Percentiles rank a stretch among this genome's conserved stretches.
Conservation (phyloP, 2,113 vertebrate species). For the Dasyornis broadbenti region DNA sequence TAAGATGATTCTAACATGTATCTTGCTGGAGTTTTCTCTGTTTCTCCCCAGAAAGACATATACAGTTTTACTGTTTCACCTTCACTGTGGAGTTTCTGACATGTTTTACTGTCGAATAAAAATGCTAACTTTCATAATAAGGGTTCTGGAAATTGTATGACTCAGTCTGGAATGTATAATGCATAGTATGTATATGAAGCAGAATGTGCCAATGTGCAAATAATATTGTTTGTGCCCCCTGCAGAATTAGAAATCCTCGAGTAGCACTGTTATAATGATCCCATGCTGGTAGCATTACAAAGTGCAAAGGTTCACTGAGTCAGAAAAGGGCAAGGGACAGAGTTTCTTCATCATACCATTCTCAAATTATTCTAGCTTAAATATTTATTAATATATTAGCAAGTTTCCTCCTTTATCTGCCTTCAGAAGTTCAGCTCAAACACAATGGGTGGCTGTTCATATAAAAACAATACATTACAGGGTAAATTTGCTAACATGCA, state of each 20-base stretch:
- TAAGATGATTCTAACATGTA: neutral
- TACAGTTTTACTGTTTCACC: neutral
- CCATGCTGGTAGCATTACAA: constrained; percentile 75
- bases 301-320: constrained; percentile 74
- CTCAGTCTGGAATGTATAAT: constrained; percentile 64
- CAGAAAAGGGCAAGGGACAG: constrained; percentile 67
- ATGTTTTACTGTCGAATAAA: constrained; percentile 1
- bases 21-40: neutral
- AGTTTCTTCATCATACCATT: constrained; percentile 68
- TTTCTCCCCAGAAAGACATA: neutral
- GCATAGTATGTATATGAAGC: constrained; percentile 58
- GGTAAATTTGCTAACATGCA: constrained; percentile 37
- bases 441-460: constrained; percentile 13
- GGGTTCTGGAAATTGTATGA: constrained; percentile 22
- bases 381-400: constrained; percentile 80
- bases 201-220: constrained; percentile 68
- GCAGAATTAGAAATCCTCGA: constrained; percentile 68
- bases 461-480: constrained; percentile 57
- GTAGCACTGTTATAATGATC: constrained; percentile 69
- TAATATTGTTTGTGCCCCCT: constrained; percentile 68
- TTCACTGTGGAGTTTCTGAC: neutral
- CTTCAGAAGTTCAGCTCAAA: constrained; percentile 56
- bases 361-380: constrained; percentile 68
- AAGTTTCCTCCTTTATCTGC: constrained; percentile 57
- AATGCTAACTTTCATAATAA: constrained; percentile 30